Percentiles rank a stretch among this genome's conserved stretches.
These are phyloP conservation scores for Lordiphosa mommai DNA, from an alignment of 1,140 invertebrate species.

Conservation along the genomic window DNA sequence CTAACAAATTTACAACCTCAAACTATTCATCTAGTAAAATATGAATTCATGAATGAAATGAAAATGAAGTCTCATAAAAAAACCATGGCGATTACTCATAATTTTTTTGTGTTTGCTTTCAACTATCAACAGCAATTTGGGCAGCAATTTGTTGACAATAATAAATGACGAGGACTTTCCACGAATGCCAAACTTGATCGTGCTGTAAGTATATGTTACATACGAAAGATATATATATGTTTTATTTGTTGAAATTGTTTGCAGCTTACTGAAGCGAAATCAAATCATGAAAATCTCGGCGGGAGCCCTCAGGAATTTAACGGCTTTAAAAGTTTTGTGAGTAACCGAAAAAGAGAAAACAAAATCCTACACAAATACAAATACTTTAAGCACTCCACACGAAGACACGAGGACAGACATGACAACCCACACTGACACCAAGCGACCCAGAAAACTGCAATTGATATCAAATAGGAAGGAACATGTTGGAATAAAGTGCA, in stretches of 20 bases:
- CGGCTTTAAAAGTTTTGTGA: slow-evolving; percentile 86
- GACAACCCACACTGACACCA: slow-evolving; percentile 15
- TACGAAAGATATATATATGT: slow-evolving; percentile 11
- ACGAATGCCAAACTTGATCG: slow-evolving; percentile 82
- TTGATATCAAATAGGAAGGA: slow-evolving; percentile 39
- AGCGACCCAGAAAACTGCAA: slow-evolving; percentile 51
- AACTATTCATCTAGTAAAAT: slow-evolving; percentile 32
- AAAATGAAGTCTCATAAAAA: slow-evolving; percentile 39
- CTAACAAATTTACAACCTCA: slow-evolving; percentile 43
- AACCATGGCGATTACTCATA: slow-evolving; percentile 38
- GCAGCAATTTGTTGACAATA: slow-evolving; percentile 84
- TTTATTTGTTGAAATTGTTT: slow-evolving; percentile 29
- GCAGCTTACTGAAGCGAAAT: slow-evolving; percentile 86
- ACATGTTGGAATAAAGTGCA: neutral
- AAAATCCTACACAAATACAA: slow-evolving; percentile 13
- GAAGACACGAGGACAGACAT: slow-evolving; percentile 28
- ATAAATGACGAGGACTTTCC: slow-evolving; percentile 84
- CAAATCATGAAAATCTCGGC: slow-evolving; percentile 84
- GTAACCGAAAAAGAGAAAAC: slow-evolving; percentile 78
- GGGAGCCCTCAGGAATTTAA: slow-evolving; percentile 84
- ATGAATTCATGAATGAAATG: slow-evolving; percentile 25
- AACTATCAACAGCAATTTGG: slow-evolving; percentile 83
- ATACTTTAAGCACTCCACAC: slow-evolving; percentile 56
- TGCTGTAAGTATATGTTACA: slow-evolving; percentile 82
- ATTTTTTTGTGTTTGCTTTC: slow-evolving; percentile 33